Conservation (phyloP, 2,113 vertebrate species). For the Montifringilla adamsi region DNA sequence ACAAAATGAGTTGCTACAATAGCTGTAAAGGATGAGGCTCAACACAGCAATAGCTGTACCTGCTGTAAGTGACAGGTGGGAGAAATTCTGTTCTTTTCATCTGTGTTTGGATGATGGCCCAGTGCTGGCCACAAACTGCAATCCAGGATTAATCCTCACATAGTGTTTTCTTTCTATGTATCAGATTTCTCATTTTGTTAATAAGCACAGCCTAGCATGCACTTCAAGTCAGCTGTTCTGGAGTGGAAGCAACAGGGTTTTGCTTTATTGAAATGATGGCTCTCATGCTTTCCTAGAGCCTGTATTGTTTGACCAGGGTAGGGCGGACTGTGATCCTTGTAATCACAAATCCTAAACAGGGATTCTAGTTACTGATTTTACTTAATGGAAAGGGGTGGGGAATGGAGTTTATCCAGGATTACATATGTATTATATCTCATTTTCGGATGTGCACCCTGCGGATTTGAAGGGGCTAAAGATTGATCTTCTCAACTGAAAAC, state of each 20-base stretch:
- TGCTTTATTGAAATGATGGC: slow-evolving; percentile 71
- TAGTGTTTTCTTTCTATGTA: slow-evolving; percentile 77
- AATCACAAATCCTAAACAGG: slow-evolving; percentile 49
- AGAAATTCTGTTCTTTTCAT: slow-evolving; percentile 24
- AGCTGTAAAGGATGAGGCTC: slow-evolving; percentile 1
- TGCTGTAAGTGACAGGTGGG: slow-evolving; percentile 69
- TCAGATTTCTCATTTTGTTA: slow-evolving; percentile 81
- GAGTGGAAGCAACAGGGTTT: slow-evolving; percentile 65
- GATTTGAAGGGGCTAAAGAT: neutral
- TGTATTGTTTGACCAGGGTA: slow-evolving; percentile 44
- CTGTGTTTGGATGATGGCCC: slow-evolving; percentile 64
- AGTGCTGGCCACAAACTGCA: slow-evolving; percentile 64
- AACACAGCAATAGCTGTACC: slow-evolving; percentile 34
- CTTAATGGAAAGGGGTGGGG: slow-evolving; percentile 11
- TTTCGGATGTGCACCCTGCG: neutral
- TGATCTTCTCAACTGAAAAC: neutral
- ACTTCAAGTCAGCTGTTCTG: slow-evolving; percentile 77
- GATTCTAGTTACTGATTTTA: slow-evolving; percentile 48
- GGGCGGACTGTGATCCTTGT: neutral
- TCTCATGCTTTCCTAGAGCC: slow-evolving; percentile 45
- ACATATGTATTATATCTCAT: neutral
- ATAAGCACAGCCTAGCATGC: slow-evolving; percentile 68
- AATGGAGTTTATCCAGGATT: slow-evolving; percentile 62
- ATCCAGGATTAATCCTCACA: slow-evolving; percentile 71
- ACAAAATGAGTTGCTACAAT: slow-evolving; percentile 31